Evolutionary conservation across 2,113 vertebrate species (phyloP).

Genomic region (Ailurus styani): DNA sequence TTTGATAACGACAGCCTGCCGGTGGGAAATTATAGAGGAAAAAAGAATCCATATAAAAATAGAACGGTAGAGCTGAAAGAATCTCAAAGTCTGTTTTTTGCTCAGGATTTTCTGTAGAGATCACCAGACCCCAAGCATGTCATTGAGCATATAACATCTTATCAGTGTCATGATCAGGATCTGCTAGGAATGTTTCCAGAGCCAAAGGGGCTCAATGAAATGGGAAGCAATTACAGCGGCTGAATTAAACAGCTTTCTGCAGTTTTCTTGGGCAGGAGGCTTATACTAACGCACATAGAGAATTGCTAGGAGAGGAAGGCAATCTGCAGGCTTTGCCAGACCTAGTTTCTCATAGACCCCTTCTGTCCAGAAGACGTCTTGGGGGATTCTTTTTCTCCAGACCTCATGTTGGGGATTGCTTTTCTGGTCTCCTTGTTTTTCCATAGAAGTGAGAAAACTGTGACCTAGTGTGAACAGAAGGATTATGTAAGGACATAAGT

Average conservation of each 20-base stretch:
- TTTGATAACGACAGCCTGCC: not conserved
- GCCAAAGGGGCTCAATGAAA: not conserved
- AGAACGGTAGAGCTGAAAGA: not conserved
- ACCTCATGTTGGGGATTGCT: not conserved
- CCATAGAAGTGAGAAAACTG: not conserved
- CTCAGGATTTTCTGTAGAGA: not conserved
- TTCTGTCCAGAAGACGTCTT: not conserved
- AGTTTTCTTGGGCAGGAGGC: not conserved
- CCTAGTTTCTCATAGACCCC: not conserved
- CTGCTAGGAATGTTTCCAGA: not conserved
- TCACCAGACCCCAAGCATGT: not conserved
- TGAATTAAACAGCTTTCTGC: not conserved
- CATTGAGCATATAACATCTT: not conserved
- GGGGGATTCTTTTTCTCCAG: not conserved
- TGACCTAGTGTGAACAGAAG: not conserved
- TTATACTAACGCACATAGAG: not conserved
- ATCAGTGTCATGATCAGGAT: not conserved
- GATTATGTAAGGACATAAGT: not conserved
- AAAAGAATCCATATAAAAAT: not conserved
- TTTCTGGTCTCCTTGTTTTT: not conserved
- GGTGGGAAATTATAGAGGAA: not conserved
- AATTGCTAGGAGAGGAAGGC: not conserved
- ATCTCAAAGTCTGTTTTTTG: not conserved
- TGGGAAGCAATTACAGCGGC: not conserved
- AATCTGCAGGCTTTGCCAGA: not conserved